These are phyloP conservation scores for Dasypogon diadema DNA, from an alignment of 2,888 invertebrate genomes.

Conservation along the genomic window DNA sequence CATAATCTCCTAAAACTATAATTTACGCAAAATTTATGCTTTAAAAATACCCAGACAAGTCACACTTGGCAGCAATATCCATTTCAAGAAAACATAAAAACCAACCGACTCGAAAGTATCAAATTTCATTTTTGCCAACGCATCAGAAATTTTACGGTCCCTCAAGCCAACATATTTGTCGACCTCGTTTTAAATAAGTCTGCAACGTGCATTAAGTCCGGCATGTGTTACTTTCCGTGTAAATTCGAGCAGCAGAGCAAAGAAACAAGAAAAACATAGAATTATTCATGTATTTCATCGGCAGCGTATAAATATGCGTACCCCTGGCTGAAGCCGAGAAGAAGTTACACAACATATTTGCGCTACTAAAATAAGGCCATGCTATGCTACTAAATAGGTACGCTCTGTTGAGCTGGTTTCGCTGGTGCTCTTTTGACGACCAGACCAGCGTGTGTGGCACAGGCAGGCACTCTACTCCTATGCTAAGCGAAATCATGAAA, in stretches of 20 bases:
- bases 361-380: neutral
- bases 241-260: neutral
- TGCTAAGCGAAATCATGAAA: constrained; percentile 9
- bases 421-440: no score
- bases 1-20: no score
- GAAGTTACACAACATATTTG: constrained; percentile 16
- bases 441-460: no score
- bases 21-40: no score
- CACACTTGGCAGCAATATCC: no score
- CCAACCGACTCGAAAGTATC: constrained; percentile 9
- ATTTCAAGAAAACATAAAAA: no score
- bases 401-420: neutral
- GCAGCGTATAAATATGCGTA: neutral
- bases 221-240: constrained; percentile 10
- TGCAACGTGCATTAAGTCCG: neutral
- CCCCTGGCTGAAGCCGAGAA: neutral
- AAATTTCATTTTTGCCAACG: constrained; percentile 46
- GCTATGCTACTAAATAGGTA: no score
- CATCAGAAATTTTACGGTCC: constrained; percentile 3
- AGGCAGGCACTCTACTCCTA: no score
- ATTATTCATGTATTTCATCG: constrained; percentile 5
- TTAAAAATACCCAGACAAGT: no score
- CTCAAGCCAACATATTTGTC: neutral
- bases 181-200: neutral
- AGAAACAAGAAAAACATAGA: neutral